Conservation (phyloP, 1,140 invertebrate genomes). For the Tyrophagus putrescentiae region DNA sequence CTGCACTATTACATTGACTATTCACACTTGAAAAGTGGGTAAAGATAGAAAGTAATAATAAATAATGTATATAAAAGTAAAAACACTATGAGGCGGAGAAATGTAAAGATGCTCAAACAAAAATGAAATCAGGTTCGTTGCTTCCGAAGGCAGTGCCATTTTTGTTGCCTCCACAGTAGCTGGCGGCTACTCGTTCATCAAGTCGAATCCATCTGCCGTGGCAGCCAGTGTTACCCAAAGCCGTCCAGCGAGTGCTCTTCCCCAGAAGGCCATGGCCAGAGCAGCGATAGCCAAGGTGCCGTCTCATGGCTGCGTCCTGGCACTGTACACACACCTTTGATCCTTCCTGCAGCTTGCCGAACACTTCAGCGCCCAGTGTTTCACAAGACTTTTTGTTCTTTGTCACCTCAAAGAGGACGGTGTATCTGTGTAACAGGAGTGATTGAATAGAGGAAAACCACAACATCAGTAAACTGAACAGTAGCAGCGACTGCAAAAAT, state of each 20-base stretch:
- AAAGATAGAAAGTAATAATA: too few relatives aligned
- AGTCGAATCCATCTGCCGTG: conserved; percentile 60
- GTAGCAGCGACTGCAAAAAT: conserved; percentile 37
- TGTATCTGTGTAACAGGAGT: conserved; percentile 60
- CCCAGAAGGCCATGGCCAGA: conserved; percentile 55
- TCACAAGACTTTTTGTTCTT: conserved; percentile 59
- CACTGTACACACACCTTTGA: conserved; percentile 51
- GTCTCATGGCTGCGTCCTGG: conserved; percentile 52
- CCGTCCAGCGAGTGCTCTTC: conserved; percentile 55
- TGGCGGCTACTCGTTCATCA: neutral
- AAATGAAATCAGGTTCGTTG: conserved; percentile 5
- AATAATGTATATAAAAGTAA: too few relatives aligned
- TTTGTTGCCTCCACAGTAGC: neutral
- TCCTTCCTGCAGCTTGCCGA: conserved; percentile 55
- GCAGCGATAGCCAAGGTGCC: conserved; percentile 54
- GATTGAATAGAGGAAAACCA: conserved; percentile 49
- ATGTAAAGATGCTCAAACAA: too few relatives aligned
- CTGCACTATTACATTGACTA: too few relatives aligned
- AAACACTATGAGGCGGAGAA: too few relatives aligned
- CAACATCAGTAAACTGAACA: conserved; percentile 49
- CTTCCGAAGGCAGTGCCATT: neutral
- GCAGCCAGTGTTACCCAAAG: conserved; percentile 56
- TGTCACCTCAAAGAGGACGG: conserved; percentile 60
- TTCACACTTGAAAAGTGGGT: too few relatives aligned
- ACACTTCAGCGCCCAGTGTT: conserved; percentile 37